phyloP scores from a whole-genome alignment of 2,888 invertebrate species.

The Erynnis tages region DNA sequence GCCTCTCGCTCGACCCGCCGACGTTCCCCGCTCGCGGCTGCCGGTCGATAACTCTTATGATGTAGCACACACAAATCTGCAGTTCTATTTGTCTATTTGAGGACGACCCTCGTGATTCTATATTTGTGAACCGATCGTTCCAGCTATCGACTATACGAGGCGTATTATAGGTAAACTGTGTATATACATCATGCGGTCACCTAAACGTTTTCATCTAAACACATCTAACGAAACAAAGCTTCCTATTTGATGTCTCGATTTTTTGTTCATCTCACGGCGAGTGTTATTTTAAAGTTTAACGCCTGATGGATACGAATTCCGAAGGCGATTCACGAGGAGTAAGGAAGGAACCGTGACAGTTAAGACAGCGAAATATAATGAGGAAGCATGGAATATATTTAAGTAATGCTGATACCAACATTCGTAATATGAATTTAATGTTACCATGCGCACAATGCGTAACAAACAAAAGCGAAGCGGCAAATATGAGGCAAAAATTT shows the following conservation, averaged over 20 bases:
- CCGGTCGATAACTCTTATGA: constrained; percentile 37
- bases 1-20: constrained; percentile 3
- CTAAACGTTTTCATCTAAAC: constrained; percentile 45
- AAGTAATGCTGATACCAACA: constrained; percentile 19
- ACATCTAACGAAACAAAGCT: constrained; percentile 58
- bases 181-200: constrained; percentile 65
- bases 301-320: constrained; percentile 12
- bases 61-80: constrained; percentile 59
- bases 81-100: constrained; percentile 39
- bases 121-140: constrained; percentile 42
- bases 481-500: constrained; percentile 30
- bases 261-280: constrained; percentile 17
- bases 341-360: constrained; percentile 17
- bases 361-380: constrained; percentile 28
- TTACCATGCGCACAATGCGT: constrained; percentile 35
- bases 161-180: constrained; percentile 49
- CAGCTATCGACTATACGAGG: constrained; percentile 60
- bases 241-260: constrained; percentile 38
- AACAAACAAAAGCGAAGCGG: constrained; percentile 36
- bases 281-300: constrained; percentile 12
- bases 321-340: constrained; percentile 7
- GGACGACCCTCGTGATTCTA: constrained; percentile 35
- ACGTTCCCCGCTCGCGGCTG: background rate
- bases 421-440: constrained; percentile 29
- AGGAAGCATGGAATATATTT: constrained; percentile 24